Conservation (phyloP, 2,797 vertebrate genomes). For the Sylvilagus floridanus region DNA sequence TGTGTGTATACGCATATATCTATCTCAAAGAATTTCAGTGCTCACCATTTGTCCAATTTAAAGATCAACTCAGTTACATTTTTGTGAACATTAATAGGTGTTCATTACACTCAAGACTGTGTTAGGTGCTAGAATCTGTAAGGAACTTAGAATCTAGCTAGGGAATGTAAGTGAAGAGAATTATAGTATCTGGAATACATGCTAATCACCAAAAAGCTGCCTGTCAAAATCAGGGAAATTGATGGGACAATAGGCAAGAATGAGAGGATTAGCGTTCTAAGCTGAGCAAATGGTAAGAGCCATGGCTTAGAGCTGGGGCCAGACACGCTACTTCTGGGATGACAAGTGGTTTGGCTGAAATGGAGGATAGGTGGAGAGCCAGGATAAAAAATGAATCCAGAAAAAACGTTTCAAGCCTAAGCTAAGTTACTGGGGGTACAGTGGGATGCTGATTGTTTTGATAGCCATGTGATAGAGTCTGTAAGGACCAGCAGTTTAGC, state of each 20-base stretch:
- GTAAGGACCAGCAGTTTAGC: neutral
- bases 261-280: neutral
- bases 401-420: neutral
- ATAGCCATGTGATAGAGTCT: neutral
- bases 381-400: neutral
- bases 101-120: neutral
- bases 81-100: neutral
- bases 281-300: neutral
- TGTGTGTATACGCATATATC: neutral
- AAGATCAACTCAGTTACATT: slow-evolving; percentile 17
- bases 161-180: slow-evolving; percentile 8
- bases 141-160: slow-evolving; percentile 37
- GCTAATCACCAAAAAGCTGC: slow-evolving; percentile 12
- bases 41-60: slow-evolving; percentile 43
- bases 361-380: neutral
- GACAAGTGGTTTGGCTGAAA: neutral
- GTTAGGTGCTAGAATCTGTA: slow-evolving; percentile 23
- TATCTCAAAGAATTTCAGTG: neutral
- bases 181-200: neutral
- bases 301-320: neutral
- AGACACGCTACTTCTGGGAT: neutral
- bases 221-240: neutral
- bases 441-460: neutral
- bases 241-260: neutral
- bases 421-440: neutral